Evolutionary conservation across 2,888 invertebrate genomes (phyloP).

Genomic region (Archaeoteleia sp.): DNA sequence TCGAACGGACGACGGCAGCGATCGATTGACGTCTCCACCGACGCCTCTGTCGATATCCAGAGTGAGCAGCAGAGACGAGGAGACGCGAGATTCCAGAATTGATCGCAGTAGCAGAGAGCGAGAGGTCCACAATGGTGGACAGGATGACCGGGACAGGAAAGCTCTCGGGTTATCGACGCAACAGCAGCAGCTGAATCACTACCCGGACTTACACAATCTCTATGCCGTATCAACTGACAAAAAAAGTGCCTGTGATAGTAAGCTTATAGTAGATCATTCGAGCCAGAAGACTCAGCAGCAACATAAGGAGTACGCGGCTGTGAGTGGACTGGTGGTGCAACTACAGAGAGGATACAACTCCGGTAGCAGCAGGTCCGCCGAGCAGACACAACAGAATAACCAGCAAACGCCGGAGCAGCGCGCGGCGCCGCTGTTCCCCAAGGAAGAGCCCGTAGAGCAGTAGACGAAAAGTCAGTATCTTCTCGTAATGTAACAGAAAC

Average conservation of each 20-base stretch:
- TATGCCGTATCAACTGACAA: slow-evolving; percentile 74
- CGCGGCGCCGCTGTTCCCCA: slow-evolving; percentile 64
- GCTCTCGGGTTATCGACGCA: slow-evolving; percentile 53
- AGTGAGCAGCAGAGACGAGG: slow-evolving; percentile 68
- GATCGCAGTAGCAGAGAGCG: slow-evolving; percentile 69
- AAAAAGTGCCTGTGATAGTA: slow-evolving; percentile 77
- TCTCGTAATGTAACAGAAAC: slow-evolving; percentile 28
- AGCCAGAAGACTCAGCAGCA: slow-evolving; percentile 73
- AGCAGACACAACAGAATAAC: slow-evolving; percentile 53
- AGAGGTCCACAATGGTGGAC: slow-evolving; percentile 67
- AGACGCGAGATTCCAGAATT: slow-evolving; percentile 65
- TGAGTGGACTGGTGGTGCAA: slow-evolving; percentile 71
- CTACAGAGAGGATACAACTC: slow-evolving; percentile 69
- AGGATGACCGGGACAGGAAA: slow-evolving; percentile 62
- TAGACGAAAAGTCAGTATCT: slow-evolving; percentile 66
- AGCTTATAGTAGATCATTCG: slow-evolving; percentile 75
- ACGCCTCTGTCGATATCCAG: slow-evolving; percentile 67
- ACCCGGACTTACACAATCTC: slow-evolving; percentile 72
- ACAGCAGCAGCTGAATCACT: slow-evolving; percentile 66
- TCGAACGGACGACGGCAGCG: slow-evolving; percentile 68
- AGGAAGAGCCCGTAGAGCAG: slow-evolving; percentile 74
- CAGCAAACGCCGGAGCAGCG: slow-evolving; percentile 61
- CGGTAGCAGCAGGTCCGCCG: slow-evolving; percentile 49
- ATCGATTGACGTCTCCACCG: slow-evolving; percentile 69
- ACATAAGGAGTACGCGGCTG: slow-evolving; percentile 59